Evolutionary conservation across 2,888 invertebrate genomes (phyloP), one percentile per base, ranked within the genome.

Genomic region (Luperina testacea): DNA sequence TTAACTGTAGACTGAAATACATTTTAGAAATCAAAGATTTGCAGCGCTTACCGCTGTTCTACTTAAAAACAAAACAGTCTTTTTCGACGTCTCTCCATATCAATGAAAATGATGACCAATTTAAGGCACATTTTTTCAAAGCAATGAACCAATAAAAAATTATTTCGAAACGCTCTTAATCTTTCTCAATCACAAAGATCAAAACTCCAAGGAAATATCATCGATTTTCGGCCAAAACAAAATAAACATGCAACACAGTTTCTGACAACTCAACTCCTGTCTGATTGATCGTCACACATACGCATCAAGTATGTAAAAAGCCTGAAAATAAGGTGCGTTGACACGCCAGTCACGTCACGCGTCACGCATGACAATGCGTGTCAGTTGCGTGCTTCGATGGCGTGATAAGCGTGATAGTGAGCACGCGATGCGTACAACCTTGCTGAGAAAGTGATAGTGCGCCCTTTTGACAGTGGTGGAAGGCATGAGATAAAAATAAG

Each of bases 311-410:
- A 89, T 88, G 88, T 89, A 87, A 85, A 88, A 87, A 74, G 83
- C 79, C 80, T 77, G 81, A 82, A 85, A 90, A 89, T 90, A 89
- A 90, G 86, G 90, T 87, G 87, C 89, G 92, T 90, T 88, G 89
- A 87, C 91, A 90, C 90, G 90, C 88, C 86, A 85, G 88, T 76
- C 71, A 88, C 89, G 91, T 90, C 91, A 90, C 91, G 90, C 88
- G 85, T 84, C 85, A 83, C 87, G 89, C 87, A 88, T 89, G 85
- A 86, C 83, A 88, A 86, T 78, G 84, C 78, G 77, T 86, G 85
- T 88, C 88, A 88, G 81, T 89, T 79, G 89, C 89, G 89, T 89
- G 90, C 82, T 68, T 76, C 68, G 89, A 89, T 89, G 78, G 80
- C 77, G 81, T 88, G 89, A 89, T 89, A 89, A 86, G 72, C 81